Evolutionary conservation across 2,113 vertebrate species (phyloP).

Genomic region (Falcunculus frontatus): DNA sequence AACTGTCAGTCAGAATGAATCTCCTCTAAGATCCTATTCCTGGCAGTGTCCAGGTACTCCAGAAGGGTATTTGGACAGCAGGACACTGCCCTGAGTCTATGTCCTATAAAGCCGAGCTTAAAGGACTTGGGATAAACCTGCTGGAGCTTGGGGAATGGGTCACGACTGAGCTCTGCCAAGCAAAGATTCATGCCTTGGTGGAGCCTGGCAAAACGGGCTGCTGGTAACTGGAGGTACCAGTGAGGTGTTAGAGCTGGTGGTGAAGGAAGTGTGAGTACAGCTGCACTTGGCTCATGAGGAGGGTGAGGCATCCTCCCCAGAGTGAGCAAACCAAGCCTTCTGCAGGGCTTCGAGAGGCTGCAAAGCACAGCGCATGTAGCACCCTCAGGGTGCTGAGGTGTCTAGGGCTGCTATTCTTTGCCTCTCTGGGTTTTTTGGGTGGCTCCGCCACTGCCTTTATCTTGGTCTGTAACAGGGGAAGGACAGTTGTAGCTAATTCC

Average conservation of each 20-base stretch:
- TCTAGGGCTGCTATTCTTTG: background rate
- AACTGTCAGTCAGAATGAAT: background rate
- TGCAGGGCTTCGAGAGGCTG: background rate
- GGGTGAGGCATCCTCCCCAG: background rate
- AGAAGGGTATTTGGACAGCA: background rate
- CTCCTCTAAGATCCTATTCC: background rate
- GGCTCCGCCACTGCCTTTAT: background rate
- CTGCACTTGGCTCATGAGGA: background rate
- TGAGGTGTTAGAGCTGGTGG: background rate
- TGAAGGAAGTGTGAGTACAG: accelerated
- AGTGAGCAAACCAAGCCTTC: background rate
- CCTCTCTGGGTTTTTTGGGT: background rate
- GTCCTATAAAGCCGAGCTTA: background rate
- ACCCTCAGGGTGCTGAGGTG: background rate
- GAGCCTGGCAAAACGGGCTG: background rate
- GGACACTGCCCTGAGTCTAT: accelerated
- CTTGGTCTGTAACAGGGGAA: background rate
- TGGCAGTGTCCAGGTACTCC: accelerated
- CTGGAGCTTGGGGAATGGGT: background rate
- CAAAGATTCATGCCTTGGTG: background rate
- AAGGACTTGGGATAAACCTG: background rate
- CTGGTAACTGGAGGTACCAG: background rate
- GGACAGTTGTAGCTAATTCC: background rate
- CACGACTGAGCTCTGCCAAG: accelerated
- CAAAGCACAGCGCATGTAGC: background rate